Evolutionary conservation across 2,113 vertebrate genomes (phyloP).

Genomic region (Mungos mungo): DNA sequence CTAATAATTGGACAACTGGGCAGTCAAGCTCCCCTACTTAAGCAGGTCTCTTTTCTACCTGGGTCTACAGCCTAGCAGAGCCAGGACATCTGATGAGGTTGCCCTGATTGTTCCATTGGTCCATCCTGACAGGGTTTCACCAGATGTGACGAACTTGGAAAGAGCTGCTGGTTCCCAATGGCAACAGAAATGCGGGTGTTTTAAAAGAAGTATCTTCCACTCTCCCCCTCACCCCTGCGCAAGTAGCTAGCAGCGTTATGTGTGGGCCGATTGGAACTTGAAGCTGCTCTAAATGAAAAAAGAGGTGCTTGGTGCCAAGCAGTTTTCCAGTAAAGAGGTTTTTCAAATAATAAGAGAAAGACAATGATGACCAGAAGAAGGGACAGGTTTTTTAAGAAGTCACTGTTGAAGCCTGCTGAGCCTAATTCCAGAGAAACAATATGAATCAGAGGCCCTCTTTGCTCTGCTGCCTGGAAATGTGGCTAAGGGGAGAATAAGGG

Average conservation of each 20-base stretch:
- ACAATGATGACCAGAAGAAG: slow-evolving; percentile 49
- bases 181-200: not conserved
- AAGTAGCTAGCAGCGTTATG: not conserved
- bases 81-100: not conserved
- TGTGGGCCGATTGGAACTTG: slow-evolving; percentile 49
- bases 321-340: slow-evolving; percentile 65
- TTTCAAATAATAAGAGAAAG: slow-evolving; percentile 12
- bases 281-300: slow-evolving; percentile 22
- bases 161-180: not conserved
- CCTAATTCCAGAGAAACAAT: slow-evolving; percentile 59
- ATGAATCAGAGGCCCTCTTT: not conserved
- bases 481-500: not conserved
- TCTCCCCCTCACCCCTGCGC: not conserved
- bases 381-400: slow-evolving; percentile 52
- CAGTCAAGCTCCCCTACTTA: not conserved
- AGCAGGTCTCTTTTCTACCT: not conserved
- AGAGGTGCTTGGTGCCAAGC: slow-evolving; percentile 7
- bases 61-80: not conserved
- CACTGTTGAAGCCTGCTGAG: slow-evolving; percentile 10
- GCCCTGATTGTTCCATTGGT: fast-evolving
- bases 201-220: not conserved
- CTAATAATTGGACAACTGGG: not conserved
- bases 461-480: slow-evolving; percentile 41
- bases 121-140: not conserved
- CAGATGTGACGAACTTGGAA: not conserved